A percentile compares a stretch with the other conserved stretches of the same genome.
These are phyloP conservation scores for Harpagoxenus sublaevis DNA, from an alignment of 2,888 invertebrate species.

Conservation along the genomic window DNA sequence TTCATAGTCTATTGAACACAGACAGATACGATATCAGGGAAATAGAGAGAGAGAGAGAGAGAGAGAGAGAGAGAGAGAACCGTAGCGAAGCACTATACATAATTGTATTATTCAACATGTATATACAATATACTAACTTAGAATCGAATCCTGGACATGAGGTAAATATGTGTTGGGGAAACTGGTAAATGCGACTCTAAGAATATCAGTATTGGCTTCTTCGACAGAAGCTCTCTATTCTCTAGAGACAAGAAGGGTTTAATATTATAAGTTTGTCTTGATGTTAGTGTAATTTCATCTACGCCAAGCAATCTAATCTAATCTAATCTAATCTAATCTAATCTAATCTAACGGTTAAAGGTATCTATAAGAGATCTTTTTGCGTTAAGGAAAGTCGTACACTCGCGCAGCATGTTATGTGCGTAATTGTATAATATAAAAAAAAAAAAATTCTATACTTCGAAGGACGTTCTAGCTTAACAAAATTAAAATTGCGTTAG, in stretches of 20 bases:
- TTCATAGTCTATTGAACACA: background rate
- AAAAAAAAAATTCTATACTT: background rate
- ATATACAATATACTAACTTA: background rate
- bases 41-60: background rate
- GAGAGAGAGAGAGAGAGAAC: slow-evolving; percentile 6
- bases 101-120: slow-evolving; percentile 39
- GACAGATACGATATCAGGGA: background rate
- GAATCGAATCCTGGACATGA: background rate
- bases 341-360: background rate
- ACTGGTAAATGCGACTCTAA: background rate
- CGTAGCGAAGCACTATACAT: background rate
- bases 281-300: slow-evolving; percentile 31
- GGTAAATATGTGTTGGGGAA: slow-evolving; percentile 6
- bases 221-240: background rate
- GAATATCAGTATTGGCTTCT: slow-evolving; percentile 20
- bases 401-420: background rate
- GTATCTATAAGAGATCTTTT: slow-evolving; percentile 22
- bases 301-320: slow-evolving; percentile 20
- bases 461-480: background rate
- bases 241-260: background rate
- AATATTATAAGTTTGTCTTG: slow-evolving; percentile 3
- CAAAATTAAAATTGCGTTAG: background rate
- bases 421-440: background rate
- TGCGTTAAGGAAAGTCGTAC: background rate
- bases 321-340: slow-evolving; percentile 8